A percentile compares a stretch with the other conserved stretches of the same genome.
These are phyloP conservation scores for Brachionus paranguensis DNA, from an alignment of 1,140 invertebrate genomes.

Conservation along the genomic window DNA sequence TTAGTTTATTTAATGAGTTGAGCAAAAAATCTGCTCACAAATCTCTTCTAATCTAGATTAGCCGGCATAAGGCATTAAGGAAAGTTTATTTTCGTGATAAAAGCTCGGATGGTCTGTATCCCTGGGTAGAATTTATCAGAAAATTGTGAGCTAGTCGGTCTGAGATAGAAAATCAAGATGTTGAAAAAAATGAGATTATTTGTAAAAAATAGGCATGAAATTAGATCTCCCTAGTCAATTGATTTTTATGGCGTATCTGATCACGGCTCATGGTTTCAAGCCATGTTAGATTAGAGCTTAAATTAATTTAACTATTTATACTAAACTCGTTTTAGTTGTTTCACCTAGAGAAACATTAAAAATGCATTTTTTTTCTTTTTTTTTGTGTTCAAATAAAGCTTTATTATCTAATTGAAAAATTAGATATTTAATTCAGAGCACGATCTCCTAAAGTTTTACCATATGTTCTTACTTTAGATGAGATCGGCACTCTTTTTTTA, in stretches of 20 bases:
- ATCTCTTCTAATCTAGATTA: no score
- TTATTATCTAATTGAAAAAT: slow-evolving; percentile 2
- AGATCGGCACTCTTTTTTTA: not conserved
- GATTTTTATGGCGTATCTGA: not conserved
- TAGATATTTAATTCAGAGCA: not conserved
- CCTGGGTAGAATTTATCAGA: not conserved
- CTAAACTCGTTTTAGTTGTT: not conserved
- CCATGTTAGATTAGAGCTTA: not conserved
- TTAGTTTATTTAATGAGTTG: no score
- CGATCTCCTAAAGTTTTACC: not conserved
- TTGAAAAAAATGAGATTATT: not conserved
- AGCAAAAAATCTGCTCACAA: no score
- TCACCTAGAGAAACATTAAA: slow-evolving; percentile 10
- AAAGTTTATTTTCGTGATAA: not conserved
- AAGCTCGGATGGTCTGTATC: not conserved
- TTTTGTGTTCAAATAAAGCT: not conserved
- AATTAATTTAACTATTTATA: not conserved
- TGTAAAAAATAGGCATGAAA: not conserved
- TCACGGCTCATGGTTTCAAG: not conserved
- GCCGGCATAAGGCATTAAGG: no score
- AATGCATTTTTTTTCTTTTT: not conserved
- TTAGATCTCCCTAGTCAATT: not conserved
- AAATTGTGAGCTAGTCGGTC: not conserved
- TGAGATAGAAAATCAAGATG: not conserved
- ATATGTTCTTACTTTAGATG: not conserved